A percentile compares a stretch with the other conserved stretches of the same genome.
phyloP scores from a whole-genome alignment of 2,797 vertebrate species.

The Leucoraja ocellata region DNA sequence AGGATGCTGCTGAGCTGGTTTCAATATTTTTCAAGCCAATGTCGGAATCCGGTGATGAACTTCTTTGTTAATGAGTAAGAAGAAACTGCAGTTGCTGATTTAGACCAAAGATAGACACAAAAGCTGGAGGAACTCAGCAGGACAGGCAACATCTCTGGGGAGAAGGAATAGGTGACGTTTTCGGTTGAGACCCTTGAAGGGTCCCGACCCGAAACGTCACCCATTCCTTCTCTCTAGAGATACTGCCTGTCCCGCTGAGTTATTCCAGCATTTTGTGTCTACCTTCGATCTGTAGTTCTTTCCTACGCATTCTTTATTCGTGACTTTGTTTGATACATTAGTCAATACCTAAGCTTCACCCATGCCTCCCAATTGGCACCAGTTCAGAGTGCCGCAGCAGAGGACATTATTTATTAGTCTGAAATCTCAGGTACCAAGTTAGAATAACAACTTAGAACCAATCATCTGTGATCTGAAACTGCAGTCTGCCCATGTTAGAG shows the following conservation, averaged over 20 bases:
- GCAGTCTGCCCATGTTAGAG: neutral
- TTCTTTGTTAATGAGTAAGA: neutral
- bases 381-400: neutral
- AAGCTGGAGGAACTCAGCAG: too few relatives aligned
- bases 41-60: neutral
- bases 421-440: neutral
- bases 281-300: too few relatives aligned
- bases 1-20: neutral
- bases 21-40: neutral
- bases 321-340: neutral
- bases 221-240: too few relatives aligned
- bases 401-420: neutral
- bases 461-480: neutral
- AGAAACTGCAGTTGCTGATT: too few relatives aligned
- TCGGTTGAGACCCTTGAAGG: too few relatives aligned
- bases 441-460: neutral
- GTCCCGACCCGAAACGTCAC: too few relatives aligned
- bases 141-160: too few relatives aligned
- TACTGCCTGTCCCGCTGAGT: too few relatives aligned
- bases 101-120: too few relatives aligned
- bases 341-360: neutral
- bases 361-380: neutral
- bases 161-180: too few relatives aligned
- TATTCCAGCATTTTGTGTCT: too few relatives aligned
- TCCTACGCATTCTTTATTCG: too few relatives aligned